Conservation (phyloP, 1,140 invertebrate genomes). For the Nasonia vitripennis region DNA sequence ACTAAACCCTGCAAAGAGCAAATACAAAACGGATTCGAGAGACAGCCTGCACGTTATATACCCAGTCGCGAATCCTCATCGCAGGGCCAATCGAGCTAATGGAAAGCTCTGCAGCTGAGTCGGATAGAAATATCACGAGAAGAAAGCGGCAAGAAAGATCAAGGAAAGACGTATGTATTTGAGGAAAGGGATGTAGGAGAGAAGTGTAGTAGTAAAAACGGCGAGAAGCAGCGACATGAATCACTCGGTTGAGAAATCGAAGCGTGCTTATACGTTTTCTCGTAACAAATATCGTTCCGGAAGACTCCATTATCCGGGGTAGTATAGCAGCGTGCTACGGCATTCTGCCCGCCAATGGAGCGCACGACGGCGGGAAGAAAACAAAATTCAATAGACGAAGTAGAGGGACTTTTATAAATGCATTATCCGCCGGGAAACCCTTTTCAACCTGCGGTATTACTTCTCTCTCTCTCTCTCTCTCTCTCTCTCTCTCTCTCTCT, state of each 20-base stretch:
- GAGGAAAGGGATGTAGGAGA: background rate
- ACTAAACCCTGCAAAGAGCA: too few relatives aligned
- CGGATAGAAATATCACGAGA: background rate
- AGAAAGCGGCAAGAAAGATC: conserved; percentile 7
- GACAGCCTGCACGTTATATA: background rate
- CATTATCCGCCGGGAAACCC: conserved; percentile 32
- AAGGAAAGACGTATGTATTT: background rate
- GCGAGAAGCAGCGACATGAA: background rate
- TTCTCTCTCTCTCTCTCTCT: conserved; percentile 13
- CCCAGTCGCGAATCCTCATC: background rate
- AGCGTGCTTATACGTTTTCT: conserved; percentile 2
- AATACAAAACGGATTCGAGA: too few relatives aligned
- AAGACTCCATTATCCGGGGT: conserved; percentile 17
- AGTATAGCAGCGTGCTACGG: background rate
- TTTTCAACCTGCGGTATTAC: conserved; percentile 26
- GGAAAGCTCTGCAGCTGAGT: conserved; percentile 15
- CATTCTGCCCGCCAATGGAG: background rate
- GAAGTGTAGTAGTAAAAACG: background rate
- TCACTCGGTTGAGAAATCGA: conserved; percentile 21
- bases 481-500: too few relatives aligned
- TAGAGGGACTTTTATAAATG: conserved; percentile 23
- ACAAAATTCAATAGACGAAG: conserved; percentile 43
- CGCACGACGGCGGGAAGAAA: background rate
- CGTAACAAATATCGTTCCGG: conserved; percentile 2
- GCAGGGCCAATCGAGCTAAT: conserved; percentile 28